Conservation (phyloP, 2,797 vertebrate genomes). For the Limosa lapponica region DNA sequence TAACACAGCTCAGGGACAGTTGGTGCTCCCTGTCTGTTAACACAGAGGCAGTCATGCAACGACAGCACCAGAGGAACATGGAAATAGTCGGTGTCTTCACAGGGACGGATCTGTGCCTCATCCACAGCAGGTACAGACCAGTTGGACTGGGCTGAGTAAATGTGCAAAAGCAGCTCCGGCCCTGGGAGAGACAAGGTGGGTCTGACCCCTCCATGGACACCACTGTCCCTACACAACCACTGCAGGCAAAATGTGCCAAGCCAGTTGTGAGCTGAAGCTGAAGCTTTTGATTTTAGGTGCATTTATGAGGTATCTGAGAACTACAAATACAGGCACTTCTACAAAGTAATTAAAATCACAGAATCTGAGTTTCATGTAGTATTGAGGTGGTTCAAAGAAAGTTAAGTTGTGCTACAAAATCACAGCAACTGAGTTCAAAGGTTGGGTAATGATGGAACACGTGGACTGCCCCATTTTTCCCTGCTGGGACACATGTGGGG, state of each 20-base stretch:
- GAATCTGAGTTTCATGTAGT: fast-evolving
- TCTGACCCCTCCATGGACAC: background rate
- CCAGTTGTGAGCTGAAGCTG: background rate
- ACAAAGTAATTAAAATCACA: background rate
- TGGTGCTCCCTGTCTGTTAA: fast-evolving
- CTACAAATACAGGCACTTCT: background rate
- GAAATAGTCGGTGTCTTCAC: background rate
- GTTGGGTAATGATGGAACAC: fast-evolving
- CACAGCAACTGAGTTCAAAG: background rate
- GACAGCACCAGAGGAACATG: background rate
- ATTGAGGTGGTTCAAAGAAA: background rate
- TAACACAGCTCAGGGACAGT: background rate
- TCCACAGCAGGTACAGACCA: background rate
- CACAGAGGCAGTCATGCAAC: fast-evolving
- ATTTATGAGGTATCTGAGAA: background rate
- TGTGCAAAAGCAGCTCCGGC: background rate
- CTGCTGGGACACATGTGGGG: background rate
- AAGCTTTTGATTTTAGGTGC: background rate
- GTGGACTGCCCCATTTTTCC: background rate
- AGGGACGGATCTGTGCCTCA: fast-evolving
- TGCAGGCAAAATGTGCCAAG: background rate
- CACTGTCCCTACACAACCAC: no score
- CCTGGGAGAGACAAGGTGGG: background rate
- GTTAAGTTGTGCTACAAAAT: background rate
- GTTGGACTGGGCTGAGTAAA: background rate